These are phyloP conservation scores for Poecilia latipinna DNA, from an alignment of 2,113 vertebrate species.

Conservation along the genomic window DNA sequence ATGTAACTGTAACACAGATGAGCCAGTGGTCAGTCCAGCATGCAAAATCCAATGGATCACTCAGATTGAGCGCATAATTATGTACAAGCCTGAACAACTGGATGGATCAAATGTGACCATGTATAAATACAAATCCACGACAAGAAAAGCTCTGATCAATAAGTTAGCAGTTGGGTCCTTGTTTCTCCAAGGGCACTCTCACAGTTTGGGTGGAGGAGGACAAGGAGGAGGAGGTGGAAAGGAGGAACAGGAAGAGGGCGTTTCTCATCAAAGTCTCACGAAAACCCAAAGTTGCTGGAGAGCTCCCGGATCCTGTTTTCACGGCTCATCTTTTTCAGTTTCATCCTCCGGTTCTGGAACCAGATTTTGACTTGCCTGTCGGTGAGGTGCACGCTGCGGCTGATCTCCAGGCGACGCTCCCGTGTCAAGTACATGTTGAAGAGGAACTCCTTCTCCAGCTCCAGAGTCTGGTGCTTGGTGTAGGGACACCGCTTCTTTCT, in stretches of 20 bases:
- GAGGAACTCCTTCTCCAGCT: conserved; percentile 99
- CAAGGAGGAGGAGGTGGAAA: conserved; percentile 28
- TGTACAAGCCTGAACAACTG: conserved; percentile 71
- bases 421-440: conserved; percentile 99
- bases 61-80: conserved; percentile 64
- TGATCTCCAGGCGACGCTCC: conserved; percentile 99
- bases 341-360: conserved; percentile 99
- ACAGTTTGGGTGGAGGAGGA: conserved; percentile 48
- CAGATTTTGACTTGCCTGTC: conserved; percentile 99
- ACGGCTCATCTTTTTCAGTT: conserved; percentile 99
- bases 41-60: conserved; percentile 70
- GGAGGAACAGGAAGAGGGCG: conserved; percentile 56
- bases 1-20: conserved; percentile 57
- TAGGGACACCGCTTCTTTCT: conserved; percentile 98
- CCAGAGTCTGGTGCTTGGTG: conserved; percentile 98
- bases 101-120: conserved; percentile 64
- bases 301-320: conserved; percentile 98
- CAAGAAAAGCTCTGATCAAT: conserved; percentile 72
- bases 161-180: conserved; percentile 71
- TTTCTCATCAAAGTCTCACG: conserved; percentile 86
- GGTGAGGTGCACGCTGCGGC: conserved; percentile 97
- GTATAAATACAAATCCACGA: conserved; percentile 80
- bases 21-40: conserved; percentile 68
- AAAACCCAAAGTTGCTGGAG: conserved; percentile 96
- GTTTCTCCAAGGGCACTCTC: conserved; percentile 66